Evolutionary conservation across 2,113 vertebrate genomes (phyloP), one percentile per base, ranked within the genome.

Genomic region (Sapayoa aenigma): DNA sequence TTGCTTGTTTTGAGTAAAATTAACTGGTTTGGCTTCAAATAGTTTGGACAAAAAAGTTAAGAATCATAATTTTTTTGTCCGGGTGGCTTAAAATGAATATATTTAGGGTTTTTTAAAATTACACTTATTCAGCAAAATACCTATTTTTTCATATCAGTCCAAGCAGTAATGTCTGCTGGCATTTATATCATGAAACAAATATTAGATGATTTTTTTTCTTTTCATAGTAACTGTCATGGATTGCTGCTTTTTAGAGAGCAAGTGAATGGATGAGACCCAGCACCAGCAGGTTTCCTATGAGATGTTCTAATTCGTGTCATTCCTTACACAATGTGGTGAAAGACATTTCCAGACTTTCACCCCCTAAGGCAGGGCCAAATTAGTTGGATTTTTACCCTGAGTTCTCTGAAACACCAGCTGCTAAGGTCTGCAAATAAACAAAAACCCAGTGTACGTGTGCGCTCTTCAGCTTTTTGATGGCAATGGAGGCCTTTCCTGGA

Each of bases 401-500:
- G n/a, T 80, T 93, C 75, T 73, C 24, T 62, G 21, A 88, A 90
- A 58, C 42, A 88, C 17, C 63, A 77, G 31, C 77, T 63, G 35
- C 41, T 87, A 55, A 84, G 13, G 39, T 84, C 87, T 89, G 28
- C 17, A 87, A 82, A 68, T 82, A 72, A 87, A n/a, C 14, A 59
- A 62, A 58, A 85, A 53, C 4, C 7, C 23, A 33, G 16, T 30
- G 6, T 52, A 12, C 58, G 20, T 31, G 20, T 25, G 11, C 12
- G 28, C 0, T 2, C 50, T 68, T 74, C 37, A 15, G 15, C 8
- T 83, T 63, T 81, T 52, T 52, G 11, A 52, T 52, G 47, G 59
- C 13, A 46, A 11, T 21, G 0, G 0, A 59, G 35, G 9, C 5
- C 20, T 76, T 60, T n/a, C 8, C 4, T 41, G 18, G 41, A 46